These are phyloP conservation scores for Nannoperca australis DNA, from an alignment of 2,797 vertebrate genomes.

Conservation along the genomic window DNA sequence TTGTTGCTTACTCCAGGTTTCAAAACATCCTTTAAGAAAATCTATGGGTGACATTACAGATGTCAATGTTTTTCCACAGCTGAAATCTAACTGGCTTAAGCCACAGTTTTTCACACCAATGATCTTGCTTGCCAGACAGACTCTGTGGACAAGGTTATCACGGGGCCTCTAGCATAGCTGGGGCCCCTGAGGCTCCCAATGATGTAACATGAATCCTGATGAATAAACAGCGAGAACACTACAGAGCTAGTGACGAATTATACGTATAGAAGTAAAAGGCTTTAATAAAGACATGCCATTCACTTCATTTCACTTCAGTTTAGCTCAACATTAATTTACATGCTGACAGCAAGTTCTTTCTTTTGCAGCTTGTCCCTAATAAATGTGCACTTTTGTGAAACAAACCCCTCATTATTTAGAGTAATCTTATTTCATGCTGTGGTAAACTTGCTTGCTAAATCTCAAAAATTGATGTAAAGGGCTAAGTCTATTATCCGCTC, in stretches of 20 bases:
- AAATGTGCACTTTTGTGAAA: neutral
- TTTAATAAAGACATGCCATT: neutral
- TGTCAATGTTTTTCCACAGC: neutral
- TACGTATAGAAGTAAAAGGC: slow-evolving; percentile 15
- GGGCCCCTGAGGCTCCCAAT: slow-evolving; percentile 8
- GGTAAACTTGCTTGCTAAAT: slow-evolving; percentile 27
- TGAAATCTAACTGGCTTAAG: slow-evolving; percentile 7
- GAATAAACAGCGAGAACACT: slow-evolving; percentile 18
- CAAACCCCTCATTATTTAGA: slow-evolving; percentile 5
- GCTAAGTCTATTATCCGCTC: slow-evolving; percentile 28
- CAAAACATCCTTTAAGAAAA: neutral
- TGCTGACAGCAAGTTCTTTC: slow-evolving; percentile 5
- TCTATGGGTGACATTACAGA: neutral
- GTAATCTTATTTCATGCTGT: slow-evolving; percentile 28
- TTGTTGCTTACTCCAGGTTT: neutral
- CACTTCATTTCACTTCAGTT: slow-evolving; percentile 7
- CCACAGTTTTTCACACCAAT: neutral
- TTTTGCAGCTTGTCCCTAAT: neutral
- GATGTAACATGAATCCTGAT: slow-evolving; percentile 31
- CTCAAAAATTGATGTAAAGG: slow-evolving; percentile 16
- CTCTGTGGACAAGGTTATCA: slow-evolving; percentile 17
- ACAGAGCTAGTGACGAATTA: slow-evolving; percentile 23
- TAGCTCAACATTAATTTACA: slow-evolving; percentile 17
- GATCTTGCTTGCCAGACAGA: slow-evolving; percentile 17
- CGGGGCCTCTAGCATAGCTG: slow-evolving; percentile 6